Percentiles rank a stretch among this genome's conserved stretches.
phyloP scores from a whole-genome alignment of 2,797 vertebrate genomes.

The Phoebastria nigripes region DNA sequence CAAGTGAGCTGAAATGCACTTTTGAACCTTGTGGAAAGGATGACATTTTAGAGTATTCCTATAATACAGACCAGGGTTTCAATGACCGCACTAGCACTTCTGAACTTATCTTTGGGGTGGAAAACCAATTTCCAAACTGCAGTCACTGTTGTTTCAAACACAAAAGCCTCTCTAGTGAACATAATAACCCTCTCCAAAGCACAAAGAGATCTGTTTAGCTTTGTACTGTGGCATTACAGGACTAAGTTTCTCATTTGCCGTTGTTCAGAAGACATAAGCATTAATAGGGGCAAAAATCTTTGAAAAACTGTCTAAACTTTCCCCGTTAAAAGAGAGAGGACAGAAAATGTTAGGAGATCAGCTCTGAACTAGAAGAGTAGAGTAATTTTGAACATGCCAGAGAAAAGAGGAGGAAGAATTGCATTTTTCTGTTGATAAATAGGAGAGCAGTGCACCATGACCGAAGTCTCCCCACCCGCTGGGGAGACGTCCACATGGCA shows the following conservation, averaged over 20 bases:
- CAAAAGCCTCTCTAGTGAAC: background rate
- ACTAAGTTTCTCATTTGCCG: background rate
- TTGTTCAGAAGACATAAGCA: rapidly evolving
- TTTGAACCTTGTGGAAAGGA: background rate
- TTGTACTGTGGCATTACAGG: background rate
- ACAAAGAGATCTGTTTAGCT: background rate
- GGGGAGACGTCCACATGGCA: background rate
- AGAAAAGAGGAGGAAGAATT: background rate
- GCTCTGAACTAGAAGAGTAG: background rate
- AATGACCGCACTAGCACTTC: background rate
- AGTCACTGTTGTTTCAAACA: background rate
- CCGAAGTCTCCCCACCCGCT: background rate
- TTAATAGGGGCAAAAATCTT: background rate
- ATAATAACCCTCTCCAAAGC: background rate
- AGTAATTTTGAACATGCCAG: background rate
- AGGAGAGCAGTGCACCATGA: rapidly evolving
- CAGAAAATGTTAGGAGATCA: background rate
- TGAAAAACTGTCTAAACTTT: background rate
- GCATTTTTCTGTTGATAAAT: background rate
- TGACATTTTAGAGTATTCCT: background rate
- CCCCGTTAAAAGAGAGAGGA: background rate
- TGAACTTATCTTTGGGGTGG: background rate
- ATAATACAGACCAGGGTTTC: background rate
- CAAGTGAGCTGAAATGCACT: background rate
- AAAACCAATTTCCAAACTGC: background rate